Percentiles rank a stretch among this genome's conserved stretches.
Conservation (phyloP, 2,797 vertebrate species). For the Manis crassicaudata region DNA sequence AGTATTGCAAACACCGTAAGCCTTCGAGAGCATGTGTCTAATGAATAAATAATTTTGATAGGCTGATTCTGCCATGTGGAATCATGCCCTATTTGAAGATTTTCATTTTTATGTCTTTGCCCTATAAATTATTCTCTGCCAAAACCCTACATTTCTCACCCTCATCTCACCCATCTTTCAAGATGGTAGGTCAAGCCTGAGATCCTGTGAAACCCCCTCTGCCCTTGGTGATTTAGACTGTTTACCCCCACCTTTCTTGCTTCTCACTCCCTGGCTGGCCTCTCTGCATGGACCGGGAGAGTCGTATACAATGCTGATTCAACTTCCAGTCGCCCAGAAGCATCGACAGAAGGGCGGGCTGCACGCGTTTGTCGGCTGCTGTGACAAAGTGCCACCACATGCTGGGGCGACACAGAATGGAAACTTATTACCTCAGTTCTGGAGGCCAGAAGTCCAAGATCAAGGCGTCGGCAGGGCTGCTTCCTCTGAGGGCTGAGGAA, state of each 20-base stretch:
- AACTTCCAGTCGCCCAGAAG: background rate
- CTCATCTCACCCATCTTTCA: background rate
- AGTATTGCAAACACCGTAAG: background rate
- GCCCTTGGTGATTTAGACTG: background rate
- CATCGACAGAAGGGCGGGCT: background rate
- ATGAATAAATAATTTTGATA: background rate
- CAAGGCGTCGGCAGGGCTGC: background rate
- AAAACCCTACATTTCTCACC: background rate
- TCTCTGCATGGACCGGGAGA: background rate
- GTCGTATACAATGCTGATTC: background rate
- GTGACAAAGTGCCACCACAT: background rate
- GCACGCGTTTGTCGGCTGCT: background rate
- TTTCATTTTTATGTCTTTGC: slow-evolving; percentile 3
- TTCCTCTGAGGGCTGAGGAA: background rate
- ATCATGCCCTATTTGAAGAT: background rate
- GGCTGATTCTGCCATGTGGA: background rate
- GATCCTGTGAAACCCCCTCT: background rate
- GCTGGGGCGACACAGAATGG: too few species aligned
- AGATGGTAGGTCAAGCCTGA: background rate
- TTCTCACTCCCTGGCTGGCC: background rate
- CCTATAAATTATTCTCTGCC: background rate
- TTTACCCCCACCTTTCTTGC: background rate
- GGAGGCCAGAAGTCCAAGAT: background rate
- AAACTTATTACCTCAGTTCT: background rate
- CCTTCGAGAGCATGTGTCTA: background rate